Conservation (phyloP, 2,797 vertebrate genomes). For the Premnoplex brunnescens region DNA sequence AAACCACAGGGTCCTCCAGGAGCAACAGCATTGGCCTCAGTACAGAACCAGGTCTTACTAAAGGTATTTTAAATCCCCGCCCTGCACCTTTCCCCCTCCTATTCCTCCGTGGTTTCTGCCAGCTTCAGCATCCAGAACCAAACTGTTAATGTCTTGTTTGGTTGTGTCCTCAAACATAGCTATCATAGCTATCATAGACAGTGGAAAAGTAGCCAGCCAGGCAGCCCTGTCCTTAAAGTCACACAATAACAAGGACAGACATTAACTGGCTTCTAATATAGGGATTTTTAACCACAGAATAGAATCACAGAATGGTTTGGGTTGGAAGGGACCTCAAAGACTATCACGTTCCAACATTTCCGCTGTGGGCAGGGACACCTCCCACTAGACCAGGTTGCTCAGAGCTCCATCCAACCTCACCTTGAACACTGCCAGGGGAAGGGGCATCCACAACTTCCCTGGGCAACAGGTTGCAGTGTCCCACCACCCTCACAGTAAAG, state of each 20-base stretch:
- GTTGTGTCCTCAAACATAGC: no score
- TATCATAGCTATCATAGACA: neutral
- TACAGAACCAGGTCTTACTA: neutral
- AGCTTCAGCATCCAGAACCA: neutral
- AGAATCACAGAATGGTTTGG: neutral
- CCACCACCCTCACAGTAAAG: neutral
- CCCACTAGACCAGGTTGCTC: neutral
- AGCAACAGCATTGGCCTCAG: accelerated
- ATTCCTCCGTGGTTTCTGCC: neutral
- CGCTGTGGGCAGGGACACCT: neutral
- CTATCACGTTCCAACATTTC: neutral
- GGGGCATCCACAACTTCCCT: neutral
- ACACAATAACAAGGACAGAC: neutral
- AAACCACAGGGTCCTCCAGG: neutral
- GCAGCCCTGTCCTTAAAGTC: neutral
- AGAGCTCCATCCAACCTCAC: neutral
- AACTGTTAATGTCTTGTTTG: neutral
- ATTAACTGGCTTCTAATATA: neutral
- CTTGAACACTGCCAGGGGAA: neutral
- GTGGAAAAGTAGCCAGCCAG: neutral
- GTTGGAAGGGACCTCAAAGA: neutral
- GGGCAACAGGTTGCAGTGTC: neutral
- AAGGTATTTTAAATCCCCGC: neutral
- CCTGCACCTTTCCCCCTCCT: neutral
- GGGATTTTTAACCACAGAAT: neutral